Conservation (phyloP, 2,797 vertebrate species). For the Falco biarmicus region DNA sequence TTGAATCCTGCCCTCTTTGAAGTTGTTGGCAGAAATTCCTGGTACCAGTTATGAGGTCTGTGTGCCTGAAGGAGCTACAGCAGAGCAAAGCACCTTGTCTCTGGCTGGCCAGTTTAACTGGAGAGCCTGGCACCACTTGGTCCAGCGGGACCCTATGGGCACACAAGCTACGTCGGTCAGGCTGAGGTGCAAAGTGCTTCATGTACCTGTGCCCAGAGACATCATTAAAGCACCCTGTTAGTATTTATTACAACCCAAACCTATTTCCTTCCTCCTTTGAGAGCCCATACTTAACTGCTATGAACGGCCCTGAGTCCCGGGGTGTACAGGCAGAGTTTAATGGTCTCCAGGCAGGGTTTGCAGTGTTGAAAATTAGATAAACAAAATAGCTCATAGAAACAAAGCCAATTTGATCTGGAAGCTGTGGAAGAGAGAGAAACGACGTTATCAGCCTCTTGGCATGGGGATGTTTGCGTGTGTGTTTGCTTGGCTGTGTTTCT, state of each 20-base stretch:
- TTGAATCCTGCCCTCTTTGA: constrained; percentile 65
- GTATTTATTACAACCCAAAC: background rate
- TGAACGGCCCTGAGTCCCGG: background rate
- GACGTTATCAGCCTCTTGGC: background rate
- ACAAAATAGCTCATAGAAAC: background rate
- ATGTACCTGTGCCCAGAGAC: background rate
- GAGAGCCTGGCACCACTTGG: background rate
- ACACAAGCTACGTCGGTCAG: background rate
- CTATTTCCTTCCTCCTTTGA: background rate
- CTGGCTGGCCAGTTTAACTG: background rate
- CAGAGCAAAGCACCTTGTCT: background rate
- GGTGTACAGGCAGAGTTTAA: background rate
- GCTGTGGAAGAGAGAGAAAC: background rate
- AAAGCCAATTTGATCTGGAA: background rate
- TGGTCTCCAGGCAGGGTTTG: background rate
- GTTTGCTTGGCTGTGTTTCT: background rate
- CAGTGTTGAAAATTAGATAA: background rate
- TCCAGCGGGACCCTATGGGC: background rate
- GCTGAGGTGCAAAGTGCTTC: background rate
- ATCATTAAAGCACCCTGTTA: background rate
- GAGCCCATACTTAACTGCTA: background rate
- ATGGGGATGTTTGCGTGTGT: background rate
- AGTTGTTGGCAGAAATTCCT: constrained; percentile 55
- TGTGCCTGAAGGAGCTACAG: background rate
- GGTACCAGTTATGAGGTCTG: background rate